Conservation (phyloP, 2,113 vertebrate species). For the Larimichthys crocea region DNA sequence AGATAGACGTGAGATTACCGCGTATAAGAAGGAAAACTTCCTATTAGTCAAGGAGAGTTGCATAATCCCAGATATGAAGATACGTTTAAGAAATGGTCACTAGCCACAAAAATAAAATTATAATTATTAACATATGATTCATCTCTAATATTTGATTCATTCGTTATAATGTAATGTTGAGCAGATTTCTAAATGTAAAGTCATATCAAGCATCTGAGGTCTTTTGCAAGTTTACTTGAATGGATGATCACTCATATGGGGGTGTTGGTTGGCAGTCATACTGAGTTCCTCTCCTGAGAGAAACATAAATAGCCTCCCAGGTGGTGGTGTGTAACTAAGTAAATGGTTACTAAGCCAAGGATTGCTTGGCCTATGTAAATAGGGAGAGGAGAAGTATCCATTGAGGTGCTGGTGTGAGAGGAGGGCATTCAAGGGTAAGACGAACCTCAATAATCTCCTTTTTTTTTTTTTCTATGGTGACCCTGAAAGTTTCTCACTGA, state of each 20-base stretch:
- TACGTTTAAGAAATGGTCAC: not conserved
- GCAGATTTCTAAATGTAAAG: constrained; percentile 37
- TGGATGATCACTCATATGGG: constrained; percentile 61
- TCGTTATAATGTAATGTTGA: constrained; percentile 3
- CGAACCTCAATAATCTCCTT: constrained; percentile 54
- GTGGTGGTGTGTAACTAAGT: constrained; percentile 75
- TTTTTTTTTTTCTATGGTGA: constrained; percentile 57
- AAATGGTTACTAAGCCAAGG: constrained; percentile 75
- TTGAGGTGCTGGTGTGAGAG: constrained; percentile 42
- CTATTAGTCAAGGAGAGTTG: not conserved
- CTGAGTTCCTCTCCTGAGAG: constrained; percentile 69
- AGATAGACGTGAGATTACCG: constrained; percentile 52
- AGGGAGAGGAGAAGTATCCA: constrained; percentile 44
- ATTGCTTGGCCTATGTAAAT: constrained; percentile 62
- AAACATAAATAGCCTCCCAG: constrained; percentile 73
- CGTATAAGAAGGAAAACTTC: constrained; percentile 31
- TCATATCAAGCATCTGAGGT: constrained; percentile 21
- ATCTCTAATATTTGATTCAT: constrained; percentile 5
- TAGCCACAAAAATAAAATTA: constrained; percentile 11
- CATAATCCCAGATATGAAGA: constrained; percentile 1
- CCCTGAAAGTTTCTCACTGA: constrained; percentile 71
- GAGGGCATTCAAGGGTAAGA: constrained; percentile 52
- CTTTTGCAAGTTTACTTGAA: constrained; percentile 41
- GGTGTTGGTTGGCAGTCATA: constrained; percentile 65
- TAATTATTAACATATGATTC: constrained; percentile 21